Evolutionary conservation across 2,113 vertebrate genomes (phyloP).

Genomic region (Carassius gibelio): DNA sequence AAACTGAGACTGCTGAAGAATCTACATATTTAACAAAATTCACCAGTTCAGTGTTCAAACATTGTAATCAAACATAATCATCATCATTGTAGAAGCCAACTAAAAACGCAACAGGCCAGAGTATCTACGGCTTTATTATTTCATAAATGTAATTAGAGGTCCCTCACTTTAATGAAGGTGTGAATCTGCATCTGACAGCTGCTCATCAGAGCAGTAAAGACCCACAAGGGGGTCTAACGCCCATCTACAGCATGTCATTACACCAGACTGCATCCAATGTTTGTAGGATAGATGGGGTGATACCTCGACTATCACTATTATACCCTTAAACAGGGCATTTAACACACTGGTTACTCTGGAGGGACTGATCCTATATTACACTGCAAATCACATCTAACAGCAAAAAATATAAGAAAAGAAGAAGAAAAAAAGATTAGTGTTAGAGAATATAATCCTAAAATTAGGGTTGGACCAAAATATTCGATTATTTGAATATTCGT

Average conservation of each 20-base stretch:
- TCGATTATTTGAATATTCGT: no score
- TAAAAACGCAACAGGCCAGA: conserved; percentile 55
- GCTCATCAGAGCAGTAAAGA: conserved; percentile 52
- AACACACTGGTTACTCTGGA: no score
- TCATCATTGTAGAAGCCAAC: conserved; percentile 45
- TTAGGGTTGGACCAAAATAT: no score
- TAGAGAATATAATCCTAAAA: no score
- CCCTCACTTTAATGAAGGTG: conserved; percentile 57
- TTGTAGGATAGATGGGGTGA: not conserved
- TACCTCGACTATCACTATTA: no score
- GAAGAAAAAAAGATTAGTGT: no score
- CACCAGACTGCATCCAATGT: not conserved
- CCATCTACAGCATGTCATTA: conserved; percentile 20
- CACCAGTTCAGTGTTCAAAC: conserved; percentile 44
- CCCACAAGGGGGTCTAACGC: conserved; percentile 50
- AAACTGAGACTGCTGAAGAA: not conserved
- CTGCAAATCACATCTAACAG: no score
- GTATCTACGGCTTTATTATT: conserved; percentile 52
- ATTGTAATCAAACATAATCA: conserved; percentile 56
- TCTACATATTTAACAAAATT: conserved; percentile 28
- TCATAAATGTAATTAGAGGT: conserved; percentile 60
- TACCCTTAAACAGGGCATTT: no score
- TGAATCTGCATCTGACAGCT: conserved; percentile 52
- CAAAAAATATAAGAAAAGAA: no score
- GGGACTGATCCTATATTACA: no score